Base-by-base conservation (phyloP, 37 sponge, comb jelly and placozoan species). In the Ephydatia muelleri region DNA sequence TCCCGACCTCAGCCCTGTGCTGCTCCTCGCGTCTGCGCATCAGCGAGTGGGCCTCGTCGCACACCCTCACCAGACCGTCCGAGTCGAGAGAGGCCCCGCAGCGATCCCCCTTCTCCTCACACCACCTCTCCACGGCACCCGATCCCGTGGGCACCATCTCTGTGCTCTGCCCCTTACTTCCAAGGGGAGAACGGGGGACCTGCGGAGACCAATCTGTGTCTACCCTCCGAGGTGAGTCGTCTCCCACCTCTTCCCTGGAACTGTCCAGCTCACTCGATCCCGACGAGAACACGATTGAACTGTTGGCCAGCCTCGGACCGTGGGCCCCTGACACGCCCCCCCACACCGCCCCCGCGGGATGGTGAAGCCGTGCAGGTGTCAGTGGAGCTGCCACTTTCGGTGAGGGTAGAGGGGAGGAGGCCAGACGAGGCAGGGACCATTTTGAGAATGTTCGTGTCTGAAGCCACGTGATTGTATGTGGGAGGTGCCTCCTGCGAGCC, bases 111-210 rank as follows among this genome's bases (percentile, higher is more conserved):
- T 14, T 16, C n/a, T 39, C 25, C 67, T 82, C 25, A 92, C 57
- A 34, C 92, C 92, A 66, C 88, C 92, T n/a, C 34, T 77, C 14
- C 82, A 85, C 19, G 84, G 81, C n/a, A 26, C 11, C 23, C 27
- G 73, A 0, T 27, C 27, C 28, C 11, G 57, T 38, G 22, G 78
- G 49, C 40, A 49, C 78, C 25, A 49, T 49, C n/a, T 37, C 78
- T 23, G 78, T 49, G 29, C n/a, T 78, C 49, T 70, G 35, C 22
- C 39, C 78, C 22, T 2, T 39, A 13, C 25, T 84, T 29, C 6
- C 1, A 5, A 0, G 31, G 22, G 38, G 38, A 14, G 23, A 2
- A 0, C 2, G 25, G 70, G 31, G 73, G 48, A 39, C 49, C 25
- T 27, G 38, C 0, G 66, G 21, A n/a, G 47, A 28, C 25, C 27